phyloP scores from a whole-genome alignment of 2,888 invertebrate genomes.

The Leptopilina myrica region DNA sequence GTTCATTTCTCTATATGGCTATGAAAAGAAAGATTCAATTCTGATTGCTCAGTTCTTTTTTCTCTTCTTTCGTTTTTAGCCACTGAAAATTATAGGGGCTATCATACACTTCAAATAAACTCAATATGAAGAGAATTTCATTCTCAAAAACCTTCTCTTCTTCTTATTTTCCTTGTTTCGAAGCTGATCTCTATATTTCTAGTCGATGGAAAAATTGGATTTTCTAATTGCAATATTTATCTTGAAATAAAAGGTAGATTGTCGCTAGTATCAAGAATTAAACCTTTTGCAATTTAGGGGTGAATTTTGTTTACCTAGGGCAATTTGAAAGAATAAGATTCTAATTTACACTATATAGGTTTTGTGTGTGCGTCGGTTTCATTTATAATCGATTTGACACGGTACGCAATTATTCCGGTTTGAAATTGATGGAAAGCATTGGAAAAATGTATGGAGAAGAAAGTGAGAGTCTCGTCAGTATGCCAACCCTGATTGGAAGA shows the following conservation, averaged over 20 bases:
- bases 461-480: constrained; percentile 44
- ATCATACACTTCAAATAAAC: too few species aligned
- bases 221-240: background rate
- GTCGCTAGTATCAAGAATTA: background rate
- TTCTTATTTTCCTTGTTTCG: too few species aligned
- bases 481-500: constrained; percentile 16
- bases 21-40: constrained; percentile 20
- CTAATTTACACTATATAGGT: too few species aligned
- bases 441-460: constrained; percentile 24
- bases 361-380: background rate
- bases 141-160: too few species aligned
- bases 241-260: background rate
- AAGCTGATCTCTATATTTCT: too few species aligned
- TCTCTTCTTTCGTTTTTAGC: background rate
- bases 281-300: background rate
- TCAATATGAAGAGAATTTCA: too few species aligned
- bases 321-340: background rate
- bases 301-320: constrained; percentile 6
- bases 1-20: background rate
- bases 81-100: background rate
- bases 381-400: constrained; percentile 53
- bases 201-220: too few species aligned
- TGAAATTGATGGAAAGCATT: constrained; percentile 23
- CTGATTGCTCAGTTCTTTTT: background rate
- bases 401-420: constrained; percentile 50